Percentiles rank a stretch among this genome's conserved stretches.
phyloP scores from a whole-genome alignment of 2,113 vertebrate species.

The Penelope pileata region DNA sequence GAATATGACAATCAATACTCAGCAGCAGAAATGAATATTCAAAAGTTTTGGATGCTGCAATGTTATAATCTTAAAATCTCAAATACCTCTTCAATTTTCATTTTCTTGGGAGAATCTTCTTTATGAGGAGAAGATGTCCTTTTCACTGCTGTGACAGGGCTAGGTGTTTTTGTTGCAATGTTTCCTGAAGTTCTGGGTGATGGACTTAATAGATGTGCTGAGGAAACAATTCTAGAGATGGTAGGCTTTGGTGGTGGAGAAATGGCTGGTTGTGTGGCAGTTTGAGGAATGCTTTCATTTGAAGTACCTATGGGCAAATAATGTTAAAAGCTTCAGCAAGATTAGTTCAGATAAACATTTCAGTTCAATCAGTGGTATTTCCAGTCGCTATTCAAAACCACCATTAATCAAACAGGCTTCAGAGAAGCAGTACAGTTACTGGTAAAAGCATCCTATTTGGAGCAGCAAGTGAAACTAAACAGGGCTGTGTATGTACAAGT shows the following conservation, averaged over 20 bases:
- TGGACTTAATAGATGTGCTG: slow-evolving; percentile 79
- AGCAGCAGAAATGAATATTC: neutral
- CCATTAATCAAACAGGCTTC: neutral
- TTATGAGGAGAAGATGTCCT: slow-evolving; percentile 78
- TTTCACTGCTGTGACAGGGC: slow-evolving; percentile 75
- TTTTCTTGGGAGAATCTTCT: slow-evolving; percentile 82
- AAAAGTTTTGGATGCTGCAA: neutral
- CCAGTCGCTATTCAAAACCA: neutral
- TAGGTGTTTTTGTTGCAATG: slow-evolving; percentile 78
- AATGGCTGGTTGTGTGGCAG: slow-evolving; percentile 79
- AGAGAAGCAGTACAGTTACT: neutral
- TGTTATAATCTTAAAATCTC: neutral
- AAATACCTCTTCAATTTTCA: slow-evolving; percentile 82
- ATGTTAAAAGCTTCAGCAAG: neutral
- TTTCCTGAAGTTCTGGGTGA: slow-evolving; percentile 79
- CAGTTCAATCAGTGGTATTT: neutral
- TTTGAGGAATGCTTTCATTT: slow-evolving; percentile 83
- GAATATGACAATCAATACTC: neutral
- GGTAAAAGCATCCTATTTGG: neutral
- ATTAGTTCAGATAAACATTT: neutral
- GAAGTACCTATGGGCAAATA: slow-evolving; percentile 74
- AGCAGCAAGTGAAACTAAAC: neutral
- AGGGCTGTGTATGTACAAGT: no score
- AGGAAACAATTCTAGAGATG: slow-evolving; percentile 77
- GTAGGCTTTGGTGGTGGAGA: slow-evolving; percentile 80